A percentile compares a stretch with the other conserved stretches of the same genome.
phyloP scores from a whole-genome alignment of 2,113 vertebrate genomes.

The Cercopithecus mona region DNA sequence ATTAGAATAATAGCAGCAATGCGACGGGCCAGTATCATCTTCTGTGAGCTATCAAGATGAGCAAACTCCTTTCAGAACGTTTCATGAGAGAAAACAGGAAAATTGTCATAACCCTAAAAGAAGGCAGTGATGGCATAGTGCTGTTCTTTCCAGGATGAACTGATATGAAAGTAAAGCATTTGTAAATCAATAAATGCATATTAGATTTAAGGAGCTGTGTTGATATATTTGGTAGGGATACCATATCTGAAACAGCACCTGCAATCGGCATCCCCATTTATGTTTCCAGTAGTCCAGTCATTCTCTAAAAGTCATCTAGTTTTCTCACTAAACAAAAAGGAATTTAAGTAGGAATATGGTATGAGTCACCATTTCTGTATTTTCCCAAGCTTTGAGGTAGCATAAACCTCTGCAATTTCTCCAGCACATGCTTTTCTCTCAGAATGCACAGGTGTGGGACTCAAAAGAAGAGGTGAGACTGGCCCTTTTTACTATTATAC shows the following conservation, averaged over 20 bases:
- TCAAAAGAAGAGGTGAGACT: neutral
- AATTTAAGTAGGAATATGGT: neutral
- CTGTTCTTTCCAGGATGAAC: neutral
- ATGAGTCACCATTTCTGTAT: neutral
- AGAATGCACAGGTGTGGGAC: neutral
- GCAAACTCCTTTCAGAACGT: neutral
- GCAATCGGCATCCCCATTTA: neutral
- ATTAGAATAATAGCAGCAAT: neutral
- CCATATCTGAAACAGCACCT: neutral
- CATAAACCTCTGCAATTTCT: neutral
- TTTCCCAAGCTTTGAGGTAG: neutral
- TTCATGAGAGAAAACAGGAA: neutral
- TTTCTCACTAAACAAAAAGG: slow-evolving; percentile 14
- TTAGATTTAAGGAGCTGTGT: neutral
- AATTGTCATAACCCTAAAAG: neutral
- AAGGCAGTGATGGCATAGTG: neutral
- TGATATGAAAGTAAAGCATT: slow-evolving; percentile 22
- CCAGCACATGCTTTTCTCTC: neutral
- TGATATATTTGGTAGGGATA: neutral
- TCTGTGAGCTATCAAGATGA: neutral
- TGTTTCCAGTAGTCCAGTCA: slow-evolving; percentile 19
- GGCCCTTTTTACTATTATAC: neutral
- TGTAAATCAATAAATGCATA: neutral
- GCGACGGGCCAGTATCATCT: neutral
- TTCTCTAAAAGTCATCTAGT: slow-evolving; percentile 25